Conservation (phyloP, 1,140 invertebrate species). For the Panulirus ornatus region DNA sequence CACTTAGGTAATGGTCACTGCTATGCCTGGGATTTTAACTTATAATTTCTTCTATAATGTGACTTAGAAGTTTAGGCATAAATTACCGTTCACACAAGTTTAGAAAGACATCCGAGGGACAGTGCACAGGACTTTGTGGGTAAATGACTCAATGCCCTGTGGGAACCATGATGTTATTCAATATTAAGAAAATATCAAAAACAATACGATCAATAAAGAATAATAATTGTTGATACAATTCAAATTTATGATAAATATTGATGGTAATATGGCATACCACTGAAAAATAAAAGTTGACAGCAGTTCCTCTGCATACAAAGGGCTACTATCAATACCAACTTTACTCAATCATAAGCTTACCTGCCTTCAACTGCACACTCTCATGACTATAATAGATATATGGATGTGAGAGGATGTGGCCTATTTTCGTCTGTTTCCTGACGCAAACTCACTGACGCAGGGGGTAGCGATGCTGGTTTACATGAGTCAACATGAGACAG, state of each 20-base stretch:
- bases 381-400: not conserved
- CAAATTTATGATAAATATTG: not conserved
- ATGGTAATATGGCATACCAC: not conserved
- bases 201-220: not conserved
- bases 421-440: not conserved
- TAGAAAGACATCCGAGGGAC: conserved; percentile 28
- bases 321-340: not conserved
- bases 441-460: too few relatives aligned
- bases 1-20: too few relatives aligned
- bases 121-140: conserved; percentile 30
- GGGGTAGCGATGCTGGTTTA: too few relatives aligned
- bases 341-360: not conserved
- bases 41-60: not conserved
- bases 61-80: not conserved
- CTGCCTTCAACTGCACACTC: not conserved
- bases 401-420: not conserved
- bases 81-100: not conserved
- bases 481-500: too few relatives aligned
- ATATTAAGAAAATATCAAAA: not conserved
- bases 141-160: not conserved
- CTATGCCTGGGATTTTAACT: too few relatives aligned
- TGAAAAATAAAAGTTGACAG: not conserved
- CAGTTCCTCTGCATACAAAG: not conserved
- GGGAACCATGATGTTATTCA: not conserved
- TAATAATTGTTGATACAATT: not conserved